These are phyloP conservation scores for Drosophila rellima DNA, from an alignment of 2,888 invertebrate genomes.

Conservation along the genomic window DNA sequence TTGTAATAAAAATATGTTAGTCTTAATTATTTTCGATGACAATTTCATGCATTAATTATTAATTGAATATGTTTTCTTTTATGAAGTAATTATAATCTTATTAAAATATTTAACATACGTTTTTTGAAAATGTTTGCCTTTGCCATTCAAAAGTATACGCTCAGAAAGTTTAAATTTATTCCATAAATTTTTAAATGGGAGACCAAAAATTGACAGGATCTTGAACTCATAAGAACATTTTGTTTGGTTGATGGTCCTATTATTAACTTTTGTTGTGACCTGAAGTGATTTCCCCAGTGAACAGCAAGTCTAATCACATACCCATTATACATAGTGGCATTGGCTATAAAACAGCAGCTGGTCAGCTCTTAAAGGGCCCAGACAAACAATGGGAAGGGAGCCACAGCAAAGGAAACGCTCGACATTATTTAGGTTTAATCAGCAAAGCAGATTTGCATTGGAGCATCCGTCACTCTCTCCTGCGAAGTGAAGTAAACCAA, in stretches of 20 bases:
- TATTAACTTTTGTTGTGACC: constrained; percentile 33
- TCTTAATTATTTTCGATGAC: too few species aligned
- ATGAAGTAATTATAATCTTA: too few species aligned
- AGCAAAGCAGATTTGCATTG: constrained; percentile 77
- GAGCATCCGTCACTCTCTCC: constrained; percentile 45
- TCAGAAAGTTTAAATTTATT: constrained; percentile 8
- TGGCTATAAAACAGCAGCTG: constrained; percentile 52
- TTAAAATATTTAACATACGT: too few species aligned
- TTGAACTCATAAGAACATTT: constrained; percentile 8
- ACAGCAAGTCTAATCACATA: constrained; percentile 48
- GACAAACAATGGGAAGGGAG: constrained; percentile 45
- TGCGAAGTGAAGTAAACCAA: constrained; percentile 72
- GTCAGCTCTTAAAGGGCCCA: constrained; percentile 50
- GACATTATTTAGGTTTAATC: constrained; percentile 79
- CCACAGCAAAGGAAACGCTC: constrained; percentile 62
- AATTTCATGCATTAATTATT: too few species aligned
- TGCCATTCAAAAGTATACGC: not conserved
- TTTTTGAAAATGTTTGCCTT: too few species aligned
- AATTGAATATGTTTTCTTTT: too few species aligned
- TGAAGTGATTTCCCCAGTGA: constrained; percentile 45
- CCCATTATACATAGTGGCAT: constrained; percentile 50
- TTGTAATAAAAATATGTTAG: too few species aligned
- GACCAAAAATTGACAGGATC: not conserved
- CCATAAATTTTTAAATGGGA: constrained; percentile 10
- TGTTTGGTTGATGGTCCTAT: constrained; percentile 17